A percentile compares a stretch with the other conserved stretches of the same genome.
These are phyloP conservation scores for Lutjanus erythropterus DNA, from an alignment of 2,113 vertebrate species.

Conservation along the genomic window DNA sequence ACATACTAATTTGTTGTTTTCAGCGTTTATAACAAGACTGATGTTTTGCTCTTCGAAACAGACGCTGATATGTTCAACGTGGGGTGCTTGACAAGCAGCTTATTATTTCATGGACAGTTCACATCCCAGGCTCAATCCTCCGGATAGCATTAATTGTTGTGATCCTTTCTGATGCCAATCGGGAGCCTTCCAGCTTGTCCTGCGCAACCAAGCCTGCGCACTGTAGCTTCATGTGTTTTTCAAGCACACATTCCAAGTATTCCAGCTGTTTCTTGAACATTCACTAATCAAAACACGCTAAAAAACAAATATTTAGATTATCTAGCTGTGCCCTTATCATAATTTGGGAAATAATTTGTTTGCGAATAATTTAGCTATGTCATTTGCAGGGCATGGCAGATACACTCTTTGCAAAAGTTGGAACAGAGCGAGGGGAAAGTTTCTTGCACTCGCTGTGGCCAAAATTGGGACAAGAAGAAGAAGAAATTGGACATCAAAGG, in stretches of 20 bases:
- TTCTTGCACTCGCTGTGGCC: slow-evolving; percentile 60
- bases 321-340: slow-evolving; percentile 37
- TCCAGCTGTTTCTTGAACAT: slow-evolving; percentile 48
- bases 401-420: slow-evolving; percentile 56
- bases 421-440: slow-evolving; percentile 65
- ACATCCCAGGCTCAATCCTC: slow-evolving; percentile 21
- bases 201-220: neutral
- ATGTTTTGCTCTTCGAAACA: slow-evolving; percentile 66
- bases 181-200: neutral
- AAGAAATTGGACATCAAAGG: slow-evolving; percentile 83
- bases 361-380: slow-evolving; percentile 54
- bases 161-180: slow-evolving; percentile 16
- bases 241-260: slow-evolving; percentile 35
- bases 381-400: slow-evolving; percentile 58
- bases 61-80: slow-evolving; percentile 39
- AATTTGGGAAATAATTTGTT: slow-evolving; percentile 57
- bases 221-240: slow-evolving; percentile 49
- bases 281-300: slow-evolving; percentile 35
- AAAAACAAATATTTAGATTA: slow-evolving; percentile 63
- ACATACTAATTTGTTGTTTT: slow-evolving; percentile 71
- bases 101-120: slow-evolving; percentile 61
- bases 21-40: slow-evolving; percentile 79
- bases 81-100: slow-evolving; percentile 55
- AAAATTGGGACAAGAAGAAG: slow-evolving; percentile 69
- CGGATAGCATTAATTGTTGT: slow-evolving; percentile 30